Base-by-base conservation (phyloP, 1,140 invertebrate genomes). In the Tenebrio molitor region DNA sequence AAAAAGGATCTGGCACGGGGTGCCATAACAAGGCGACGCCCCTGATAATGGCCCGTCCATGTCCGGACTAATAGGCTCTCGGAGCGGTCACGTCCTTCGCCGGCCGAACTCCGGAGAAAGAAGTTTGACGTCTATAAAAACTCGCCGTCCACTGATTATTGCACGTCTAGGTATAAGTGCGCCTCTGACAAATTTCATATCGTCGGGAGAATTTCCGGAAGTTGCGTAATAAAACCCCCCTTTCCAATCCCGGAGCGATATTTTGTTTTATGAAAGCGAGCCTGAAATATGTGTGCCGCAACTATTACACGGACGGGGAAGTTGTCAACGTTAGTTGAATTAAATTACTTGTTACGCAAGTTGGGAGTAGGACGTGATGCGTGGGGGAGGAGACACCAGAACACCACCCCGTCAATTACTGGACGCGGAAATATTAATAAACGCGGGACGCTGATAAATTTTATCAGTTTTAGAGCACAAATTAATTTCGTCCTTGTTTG, bases 11-110 rank as follows among this genome's bases (percentile, higher is more conserved):
- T 39, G 5, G n/a, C 12, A 39, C 0, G 25, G 3, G 36, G 5
- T 12, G 7, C 23, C 50, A 58, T 58, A 58, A 58, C 50, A 58
- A 58, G n/a, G 50, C 50, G 12, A 29, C 50, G 50, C 19, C 50
- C 29, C 23, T 39, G 50, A 58, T 58, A 58, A 58, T 58, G 23
- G 50, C 4, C 25, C 0, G n/a, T 29, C 10, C 50, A 58, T 29
- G 50, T 58, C 50, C 50, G 23, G 10, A 58, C 50, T 58, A 58
- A 58, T 58, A 58, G 50, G 21, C 50, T 14, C 50, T 58, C 50
- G 50, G 19, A 29, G n/a, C 50, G 50, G 44, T 50, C 44, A 50
- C 44, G 44, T 50, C 17, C 21, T 50, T 8, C n/a, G n/a, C n/a
- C n/a, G n/a, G n/a, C 21, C 46, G n/a, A 58, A 58, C 21, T 29